Base-by-base conservation (phyloP, 2,113 vertebrate species). In the Misgurnus anguillicaudatus region DNA sequence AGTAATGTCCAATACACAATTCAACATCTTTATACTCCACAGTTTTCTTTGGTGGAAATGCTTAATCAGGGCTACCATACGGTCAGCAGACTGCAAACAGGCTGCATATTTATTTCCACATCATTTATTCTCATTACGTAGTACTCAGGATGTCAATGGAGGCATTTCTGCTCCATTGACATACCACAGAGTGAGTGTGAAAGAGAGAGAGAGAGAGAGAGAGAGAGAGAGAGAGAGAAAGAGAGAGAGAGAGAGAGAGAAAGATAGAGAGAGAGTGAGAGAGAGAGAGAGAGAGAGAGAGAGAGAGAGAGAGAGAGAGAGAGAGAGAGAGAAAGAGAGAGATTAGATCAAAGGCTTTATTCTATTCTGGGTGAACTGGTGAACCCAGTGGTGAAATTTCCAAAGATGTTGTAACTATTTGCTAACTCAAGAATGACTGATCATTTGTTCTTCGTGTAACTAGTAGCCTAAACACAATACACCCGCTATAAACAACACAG, bases 71-170 rank as follows among this genome's bases (percentile, higher is more conserved):
- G 78, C 87, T 88, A 85, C 80, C 86, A 85, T 85, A 87, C 24
- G 85, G 83, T 82, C 68, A 24, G 77, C 84, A 81, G 87, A 86
- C 87, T 88, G 85, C 86, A 87, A 88, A 88, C 87, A 88, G 88
- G 83, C 89, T 89, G 89, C 89, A 90, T 91, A 89, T 91, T 92
- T 92, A 90, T 90, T 93, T 91, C 91, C 92, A 93, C 86, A 87
- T 91, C 91, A 93, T 93, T 93, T 93, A 91, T 93, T 92, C 90
- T 91, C 90, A 93, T 92, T 93, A 93, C 90, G 86, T 89, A 89
- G 90, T 87, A 67, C 83, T 81, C 74, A 84, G 88, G 88, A 91
- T 86, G 79, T 90, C 90, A 89, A 86, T 85, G 88, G 89, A 87
- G 88, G 87, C 84, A 88, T 87, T 91, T 90, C 88, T 90, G 87